A percentile compares a stretch with the other conserved stretches of the same genome.
Conservation (phyloP, 1,140 invertebrate species). For the Trichonephila inaurata region DNA sequence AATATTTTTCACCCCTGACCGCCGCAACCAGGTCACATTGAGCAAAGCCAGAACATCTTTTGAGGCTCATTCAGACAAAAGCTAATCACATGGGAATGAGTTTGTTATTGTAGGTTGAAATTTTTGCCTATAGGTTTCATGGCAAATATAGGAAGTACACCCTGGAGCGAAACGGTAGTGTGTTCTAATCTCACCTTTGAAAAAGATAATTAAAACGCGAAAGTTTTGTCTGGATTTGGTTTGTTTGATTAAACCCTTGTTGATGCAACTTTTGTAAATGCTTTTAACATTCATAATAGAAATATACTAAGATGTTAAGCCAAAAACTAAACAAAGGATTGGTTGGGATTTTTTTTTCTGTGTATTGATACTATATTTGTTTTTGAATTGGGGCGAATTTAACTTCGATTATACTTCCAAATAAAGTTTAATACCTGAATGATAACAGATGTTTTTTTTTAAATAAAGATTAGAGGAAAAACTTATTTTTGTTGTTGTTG, state of each 20-base stretch:
- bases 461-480: too few species aligned
- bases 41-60: background rate
- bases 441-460: too few species aligned
- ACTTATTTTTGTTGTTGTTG: too few species aligned
- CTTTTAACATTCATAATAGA: too few species aligned
- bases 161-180: background rate
- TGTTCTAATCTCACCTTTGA: background rate
- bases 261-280: too few species aligned
- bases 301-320: too few species aligned
- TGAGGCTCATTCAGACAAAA: background rate
- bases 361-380: too few species aligned
- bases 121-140: background rate
- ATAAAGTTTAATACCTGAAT: too few species aligned
- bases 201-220: background rate
- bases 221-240: background rate
- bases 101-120: background rate
- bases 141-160: background rate
- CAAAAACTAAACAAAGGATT: too few species aligned
- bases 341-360: too few species aligned
- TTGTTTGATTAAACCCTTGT: background rate
- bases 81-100: background rate
- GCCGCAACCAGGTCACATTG: conserved; percentile 13
- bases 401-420: too few species aligned
- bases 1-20: conserved; percentile 34
- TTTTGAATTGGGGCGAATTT: too few species aligned